phyloP scores from a whole-genome alignment of 2,113 vertebrate species.

The Pomatostomus ruficeps region DNA sequence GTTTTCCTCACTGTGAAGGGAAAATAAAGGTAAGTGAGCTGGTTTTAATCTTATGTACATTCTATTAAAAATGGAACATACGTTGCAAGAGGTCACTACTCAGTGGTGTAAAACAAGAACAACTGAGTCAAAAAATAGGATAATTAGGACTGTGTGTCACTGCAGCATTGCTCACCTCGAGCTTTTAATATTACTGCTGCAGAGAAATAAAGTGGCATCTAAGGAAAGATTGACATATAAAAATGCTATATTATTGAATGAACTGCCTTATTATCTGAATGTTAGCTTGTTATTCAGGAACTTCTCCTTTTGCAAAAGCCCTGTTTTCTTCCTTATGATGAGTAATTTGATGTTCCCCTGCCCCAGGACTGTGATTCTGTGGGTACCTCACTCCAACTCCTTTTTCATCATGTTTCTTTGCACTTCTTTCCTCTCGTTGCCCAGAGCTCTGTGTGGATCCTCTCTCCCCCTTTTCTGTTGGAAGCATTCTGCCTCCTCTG shows the following conservation, averaged over 20 bases:
- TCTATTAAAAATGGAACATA: not conserved
- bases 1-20: slow-evolving; percentile 96
- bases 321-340: not conserved
- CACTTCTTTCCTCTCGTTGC: not conserved
- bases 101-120: not conserved
- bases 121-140: not conserved
- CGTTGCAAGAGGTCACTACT: not conserved
- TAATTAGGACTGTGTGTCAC: not conserved
- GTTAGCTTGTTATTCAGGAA: not conserved
- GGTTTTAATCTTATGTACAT: not conserved
- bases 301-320: not conserved
- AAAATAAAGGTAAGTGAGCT: slow-evolving; percentile 87
- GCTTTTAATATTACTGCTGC: not conserved
- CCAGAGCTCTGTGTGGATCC: not conserved
- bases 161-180: not conserved
- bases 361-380: not conserved
- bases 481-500: not conserved
- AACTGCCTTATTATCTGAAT: not conserved
- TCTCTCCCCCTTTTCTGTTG: not conserved
- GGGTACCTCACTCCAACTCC: not conserved
- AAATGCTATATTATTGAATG: not conserved
- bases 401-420: not conserved
- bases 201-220: not conserved
- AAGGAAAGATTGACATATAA: not conserved
- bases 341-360: not conserved